A percentile compares a stretch with the other conserved stretches of the same genome.
Evolutionary conservation across 2,888 invertebrate genomes (phyloP).

Genomic region (Phragmatobia fuliginosa): DNA sequence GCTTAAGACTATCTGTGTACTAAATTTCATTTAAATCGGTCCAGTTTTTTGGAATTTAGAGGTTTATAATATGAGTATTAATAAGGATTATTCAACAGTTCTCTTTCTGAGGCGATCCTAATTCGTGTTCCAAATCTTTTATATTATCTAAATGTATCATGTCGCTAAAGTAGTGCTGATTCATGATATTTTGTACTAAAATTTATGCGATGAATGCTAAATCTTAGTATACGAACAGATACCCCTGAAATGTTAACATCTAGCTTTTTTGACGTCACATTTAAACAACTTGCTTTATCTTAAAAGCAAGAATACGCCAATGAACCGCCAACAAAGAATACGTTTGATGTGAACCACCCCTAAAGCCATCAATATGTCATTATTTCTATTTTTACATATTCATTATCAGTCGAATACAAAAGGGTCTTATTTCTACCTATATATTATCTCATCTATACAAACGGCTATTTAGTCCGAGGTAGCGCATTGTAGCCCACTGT

Average conservation of each 20-base stretch:
- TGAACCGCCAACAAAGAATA: background rate
- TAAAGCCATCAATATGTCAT: constrained; percentile 5
- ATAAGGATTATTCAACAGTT: no score
- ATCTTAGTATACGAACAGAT: background rate
- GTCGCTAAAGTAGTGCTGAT: no score
- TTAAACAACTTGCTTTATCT: background rate
- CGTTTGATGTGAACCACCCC: background rate
- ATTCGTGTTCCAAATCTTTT: no score
- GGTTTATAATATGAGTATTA: no score
- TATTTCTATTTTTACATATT: constrained; percentile 10
- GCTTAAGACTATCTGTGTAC: no score
- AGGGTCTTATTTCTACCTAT: constrained; percentile 18
- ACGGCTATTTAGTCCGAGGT: constrained; percentile 46
- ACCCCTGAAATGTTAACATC: background rate
- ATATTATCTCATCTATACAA: constrained; percentile 36
- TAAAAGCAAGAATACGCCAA: background rate
- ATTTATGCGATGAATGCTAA: background rate
- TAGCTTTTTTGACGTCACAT: background rate
- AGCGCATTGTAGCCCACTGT: constrained; percentile 50
- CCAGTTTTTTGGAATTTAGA: no score
- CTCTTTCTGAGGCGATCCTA: no score
- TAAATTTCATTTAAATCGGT: no score
- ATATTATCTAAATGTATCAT: no score
- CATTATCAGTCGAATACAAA: constrained; percentile 10
- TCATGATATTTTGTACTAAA: no score